Conservation (phyloP, 2,888 invertebrate species). For the Dendrolimus houi region DNA sequence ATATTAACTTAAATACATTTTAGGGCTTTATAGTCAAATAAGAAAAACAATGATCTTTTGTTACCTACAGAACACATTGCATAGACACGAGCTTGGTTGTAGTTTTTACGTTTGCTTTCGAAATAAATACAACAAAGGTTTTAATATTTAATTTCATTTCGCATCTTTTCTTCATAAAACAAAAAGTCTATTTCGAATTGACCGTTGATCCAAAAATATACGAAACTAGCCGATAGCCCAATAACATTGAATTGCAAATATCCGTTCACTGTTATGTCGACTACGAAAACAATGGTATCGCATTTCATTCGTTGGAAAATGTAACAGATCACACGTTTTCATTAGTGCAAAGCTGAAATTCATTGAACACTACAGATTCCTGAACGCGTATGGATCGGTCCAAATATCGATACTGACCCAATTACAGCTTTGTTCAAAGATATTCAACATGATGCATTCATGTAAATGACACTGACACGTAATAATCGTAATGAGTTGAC, state of each 20-base stretch:
- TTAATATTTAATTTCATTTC: too few relatives aligned
- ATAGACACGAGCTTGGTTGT: too few relatives aligned
- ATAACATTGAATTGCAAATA: slow-evolving; percentile 32
- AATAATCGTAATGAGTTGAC: background rate
- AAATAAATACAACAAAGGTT: too few relatives aligned
- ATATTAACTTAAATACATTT: too few relatives aligned
- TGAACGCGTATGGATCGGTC: slow-evolving; percentile 8
- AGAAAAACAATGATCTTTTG: too few relatives aligned
- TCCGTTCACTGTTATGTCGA: slow-evolving; percentile 20
- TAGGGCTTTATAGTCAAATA: too few relatives aligned
- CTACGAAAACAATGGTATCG: slow-evolving; percentile 26
- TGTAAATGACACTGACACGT: slow-evolving; percentile 2
- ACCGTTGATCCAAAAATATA: too few relatives aligned
- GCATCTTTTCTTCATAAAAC: too few relatives aligned
- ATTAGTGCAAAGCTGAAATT: slow-evolving; percentile 13
- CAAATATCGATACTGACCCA: slow-evolving; percentile 19
- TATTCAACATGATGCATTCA: background rate
- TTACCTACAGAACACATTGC: too few relatives aligned
- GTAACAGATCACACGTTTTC: slow-evolving; percentile 15
- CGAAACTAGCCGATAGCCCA: slow-evolving; percentile 24
- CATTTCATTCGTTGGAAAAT: slow-evolving; percentile 21
- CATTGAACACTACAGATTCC: slow-evolving; percentile 14
- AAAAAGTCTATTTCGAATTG: too few relatives aligned
- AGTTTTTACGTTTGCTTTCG: too few relatives aligned
- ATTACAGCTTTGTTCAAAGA: slow-evolving; percentile 8